phyloP scores from a whole-genome alignment of 2,888 invertebrate species.

The Taphrorychus bicolor region DNA sequence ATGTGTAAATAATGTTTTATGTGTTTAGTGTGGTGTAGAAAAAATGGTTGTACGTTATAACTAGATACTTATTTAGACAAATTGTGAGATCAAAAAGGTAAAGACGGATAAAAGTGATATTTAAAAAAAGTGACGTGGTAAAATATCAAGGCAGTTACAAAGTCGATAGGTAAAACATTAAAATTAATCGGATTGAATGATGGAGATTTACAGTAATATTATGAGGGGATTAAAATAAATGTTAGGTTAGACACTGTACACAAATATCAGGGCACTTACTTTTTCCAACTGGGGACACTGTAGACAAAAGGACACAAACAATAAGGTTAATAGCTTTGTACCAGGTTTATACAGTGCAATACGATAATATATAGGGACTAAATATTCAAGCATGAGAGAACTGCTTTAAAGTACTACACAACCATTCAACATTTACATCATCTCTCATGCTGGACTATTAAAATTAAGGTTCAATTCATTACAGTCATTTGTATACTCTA shows the following conservation, averaged over 20 bases:
- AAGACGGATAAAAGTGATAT: no score
- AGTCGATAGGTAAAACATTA: not conserved
- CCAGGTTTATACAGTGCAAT: conserved; percentile 21
- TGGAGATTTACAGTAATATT: not conserved
- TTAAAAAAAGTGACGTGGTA: not conserved
- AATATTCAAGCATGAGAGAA: not conserved
- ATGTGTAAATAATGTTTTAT: not conserved
- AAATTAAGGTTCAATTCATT: not conserved
- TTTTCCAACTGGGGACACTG: conserved; percentile 59
- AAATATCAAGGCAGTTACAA: conserved; percentile 22
- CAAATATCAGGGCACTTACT: conserved; percentile 54
- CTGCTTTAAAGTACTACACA: not conserved
- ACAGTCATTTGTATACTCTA: not conserved
- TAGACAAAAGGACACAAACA: conserved; percentile 52
- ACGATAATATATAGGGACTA: no score
- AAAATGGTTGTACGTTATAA: not conserved
- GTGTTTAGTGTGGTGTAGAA: not conserved
- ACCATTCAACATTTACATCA: no score
- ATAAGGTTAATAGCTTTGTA: conserved; percentile 36
- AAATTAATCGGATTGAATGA: not conserved
- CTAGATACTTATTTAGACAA: conserved; percentile 10
- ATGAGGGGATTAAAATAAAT: not conserved
- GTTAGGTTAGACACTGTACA: conserved; percentile 26
- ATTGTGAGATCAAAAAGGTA: no score
- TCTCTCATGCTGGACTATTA: not conserved